A percentile compares a stretch with the other conserved stretches of the same genome.
phyloP scores from a whole-genome alignment of 2,113 vertebrate species.

The Bettongia penicillata region DNA sequence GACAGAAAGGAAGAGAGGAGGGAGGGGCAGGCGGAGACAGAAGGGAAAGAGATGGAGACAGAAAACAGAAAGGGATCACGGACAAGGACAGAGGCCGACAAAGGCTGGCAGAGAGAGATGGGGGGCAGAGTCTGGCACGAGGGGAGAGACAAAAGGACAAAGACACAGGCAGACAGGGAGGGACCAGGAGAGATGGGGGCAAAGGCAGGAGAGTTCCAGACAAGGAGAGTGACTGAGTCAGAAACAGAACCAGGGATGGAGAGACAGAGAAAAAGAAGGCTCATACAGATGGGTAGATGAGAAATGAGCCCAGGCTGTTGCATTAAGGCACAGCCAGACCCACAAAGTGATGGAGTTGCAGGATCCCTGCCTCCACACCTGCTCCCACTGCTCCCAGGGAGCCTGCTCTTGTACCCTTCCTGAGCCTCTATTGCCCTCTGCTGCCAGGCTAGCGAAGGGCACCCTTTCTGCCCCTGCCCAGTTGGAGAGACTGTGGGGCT shows the following conservation, averaged over 20 bases:
- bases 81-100: too few species aligned
- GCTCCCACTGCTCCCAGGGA: too few species aligned
- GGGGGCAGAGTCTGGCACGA: too few species aligned
- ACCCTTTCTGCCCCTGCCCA: background rate
- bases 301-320: background rate
- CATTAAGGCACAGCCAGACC: background rate
- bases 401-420: accelerated
- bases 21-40: too few species aligned
- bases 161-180: background rate
- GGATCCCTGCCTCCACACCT: background rate
- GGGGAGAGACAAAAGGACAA: too few species aligned
- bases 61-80: too few species aligned
- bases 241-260: too few species aligned
- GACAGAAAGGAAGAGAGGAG: too few species aligned
- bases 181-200: background rate
- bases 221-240: background rate
- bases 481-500: too few species aligned
- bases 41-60: too few species aligned
- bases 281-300: background rate
- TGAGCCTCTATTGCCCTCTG: background rate
- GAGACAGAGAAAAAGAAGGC: background rate
- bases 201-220: background rate
- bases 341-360: background rate
- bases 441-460: background rate
- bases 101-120: background rate